phyloP scores from a whole-genome alignment of 1,140 invertebrate genomes.

The Sinonovacula constricta region DNA sequence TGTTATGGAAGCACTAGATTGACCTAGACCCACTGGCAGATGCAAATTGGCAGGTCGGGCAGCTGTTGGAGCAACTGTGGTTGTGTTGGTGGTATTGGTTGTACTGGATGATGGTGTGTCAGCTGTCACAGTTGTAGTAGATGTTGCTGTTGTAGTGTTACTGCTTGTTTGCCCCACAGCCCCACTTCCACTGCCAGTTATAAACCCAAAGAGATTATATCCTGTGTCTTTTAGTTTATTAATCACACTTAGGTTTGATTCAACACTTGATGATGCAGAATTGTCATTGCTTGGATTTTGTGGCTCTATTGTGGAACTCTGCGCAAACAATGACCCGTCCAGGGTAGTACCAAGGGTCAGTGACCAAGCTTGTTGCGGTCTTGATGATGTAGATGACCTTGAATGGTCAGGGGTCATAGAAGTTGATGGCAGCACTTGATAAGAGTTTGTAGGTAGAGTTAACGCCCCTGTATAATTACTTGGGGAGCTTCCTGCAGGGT shows the following conservation, averaged over 20 bases:
- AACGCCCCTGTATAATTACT: slow-evolving; percentile 17
- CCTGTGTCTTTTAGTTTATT: slow-evolving; percentile 69
- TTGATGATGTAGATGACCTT: slow-evolving; percentile 28
- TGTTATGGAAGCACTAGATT: slow-evolving; percentile 17
- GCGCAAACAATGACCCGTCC: too few relatives aligned
- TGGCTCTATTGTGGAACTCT: too few relatives aligned
- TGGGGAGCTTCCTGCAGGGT: slow-evolving; percentile 13
- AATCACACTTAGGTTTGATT: slow-evolving; percentile 51
- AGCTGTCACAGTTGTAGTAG: slow-evolving; percentile 12
- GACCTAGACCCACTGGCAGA: not conserved
- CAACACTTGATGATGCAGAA: slow-evolving; percentile 3
- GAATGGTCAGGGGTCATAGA: not conserved
- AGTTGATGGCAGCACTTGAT: slow-evolving; percentile 32
- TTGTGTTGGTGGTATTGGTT: not conserved
- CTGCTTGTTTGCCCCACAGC: slow-evolving; percentile 9
- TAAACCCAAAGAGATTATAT: slow-evolving; percentile 63
- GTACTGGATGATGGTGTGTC: not conserved
- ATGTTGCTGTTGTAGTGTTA: not conserved
- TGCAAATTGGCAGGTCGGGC: not conserved
- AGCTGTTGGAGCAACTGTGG: not conserved
- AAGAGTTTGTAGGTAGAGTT: slow-evolving; percentile 29
- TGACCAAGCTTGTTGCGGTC: not conserved
- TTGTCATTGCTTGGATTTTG: too few relatives aligned
- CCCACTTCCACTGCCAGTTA: slow-evolving; percentile 17
- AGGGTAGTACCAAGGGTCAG: not conserved